Evolutionary conservation across 2,797 vertebrate species (phyloP), one percentile per base, ranked within the genome.

Genomic region (Platyrinchus mystaceus): DNA sequence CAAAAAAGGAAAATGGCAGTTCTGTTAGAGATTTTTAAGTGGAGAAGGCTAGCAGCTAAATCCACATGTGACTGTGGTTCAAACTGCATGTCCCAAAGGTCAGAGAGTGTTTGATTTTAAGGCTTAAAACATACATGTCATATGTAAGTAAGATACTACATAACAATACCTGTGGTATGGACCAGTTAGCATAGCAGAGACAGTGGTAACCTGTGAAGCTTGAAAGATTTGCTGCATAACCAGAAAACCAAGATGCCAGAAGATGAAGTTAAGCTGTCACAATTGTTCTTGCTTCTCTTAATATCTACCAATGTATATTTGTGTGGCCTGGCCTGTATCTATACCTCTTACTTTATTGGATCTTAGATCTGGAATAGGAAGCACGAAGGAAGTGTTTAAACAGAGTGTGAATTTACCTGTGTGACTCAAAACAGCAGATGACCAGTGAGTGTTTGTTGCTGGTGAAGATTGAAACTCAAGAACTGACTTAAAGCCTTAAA

Each of bases 31-130:
- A 62, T 44, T 93, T 88, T 64, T 52, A 69, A 89, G 26, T 37
- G 49, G 59, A 27, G 63, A 76, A 69, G 36, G 24, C 44, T 69
- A 63, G 27, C 44, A 87, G 32, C 14, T 77, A 73, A 89, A 73
- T 58, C 27, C 50, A 82, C 6, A 10, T 59, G 44, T 89, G 67
- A 70, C 47, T 60, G 56, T 68, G 26, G n/a, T 63, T 80, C 64
- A 64, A 27, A 79, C 39, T 36, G 24, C 15, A 75, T 30, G 22
- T 26, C 36, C 36, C 37, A 64, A 64, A 53, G 34, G 26, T 44
- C 82, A 60, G 17, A 12, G 16, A 83, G 26, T 9, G 9, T 64
- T 90, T 75, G 53, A 59, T 87, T 90, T 87, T 83, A 93, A 89
- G 43, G 46, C 7, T 83, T 19, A 70, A 34, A 23, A 36, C 7